phyloP scores from a whole-genome alignment of 2,113 vertebrate species.

The Malaclemys terrapin region DNA sequence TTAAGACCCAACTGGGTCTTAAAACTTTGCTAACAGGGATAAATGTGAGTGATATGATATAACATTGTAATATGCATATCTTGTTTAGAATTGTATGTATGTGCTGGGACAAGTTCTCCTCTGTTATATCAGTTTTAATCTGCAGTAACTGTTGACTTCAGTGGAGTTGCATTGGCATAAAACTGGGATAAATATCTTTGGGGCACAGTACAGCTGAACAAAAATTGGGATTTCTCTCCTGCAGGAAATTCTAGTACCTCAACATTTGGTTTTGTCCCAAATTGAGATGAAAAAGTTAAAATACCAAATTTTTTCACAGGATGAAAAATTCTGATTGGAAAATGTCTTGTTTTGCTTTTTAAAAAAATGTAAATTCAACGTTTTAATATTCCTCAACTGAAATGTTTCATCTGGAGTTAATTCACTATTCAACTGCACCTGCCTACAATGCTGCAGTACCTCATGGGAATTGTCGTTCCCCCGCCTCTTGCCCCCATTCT shows the following conservation, averaged over 20 bases:
- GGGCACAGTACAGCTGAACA: background rate
- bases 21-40: background rate
- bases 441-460: too few species aligned
- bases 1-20: background rate
- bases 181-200: background rate
- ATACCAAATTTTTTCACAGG: background rate
- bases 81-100: background rate
- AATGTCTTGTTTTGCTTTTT: background rate
- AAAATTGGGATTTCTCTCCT: background rate
- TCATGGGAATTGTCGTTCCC: background rate
- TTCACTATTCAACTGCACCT: background rate
- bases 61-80: background rate
- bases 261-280: background rate
- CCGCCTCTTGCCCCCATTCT: background rate
- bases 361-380: background rate
- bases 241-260: background rate
- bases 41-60: background rate
- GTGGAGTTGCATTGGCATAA: background rate
- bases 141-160: background rate
- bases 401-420: constrained; percentile 19
- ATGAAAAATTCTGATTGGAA: constrained; percentile 5
- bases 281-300: background rate
- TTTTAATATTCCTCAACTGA: constrained; percentile 23
- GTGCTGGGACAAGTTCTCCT: background rate
- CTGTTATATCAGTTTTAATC: background rate